Evolutionary conservation across 2,888 invertebrate species (phyloP).

Genomic region (Agelastica alni): DNA sequence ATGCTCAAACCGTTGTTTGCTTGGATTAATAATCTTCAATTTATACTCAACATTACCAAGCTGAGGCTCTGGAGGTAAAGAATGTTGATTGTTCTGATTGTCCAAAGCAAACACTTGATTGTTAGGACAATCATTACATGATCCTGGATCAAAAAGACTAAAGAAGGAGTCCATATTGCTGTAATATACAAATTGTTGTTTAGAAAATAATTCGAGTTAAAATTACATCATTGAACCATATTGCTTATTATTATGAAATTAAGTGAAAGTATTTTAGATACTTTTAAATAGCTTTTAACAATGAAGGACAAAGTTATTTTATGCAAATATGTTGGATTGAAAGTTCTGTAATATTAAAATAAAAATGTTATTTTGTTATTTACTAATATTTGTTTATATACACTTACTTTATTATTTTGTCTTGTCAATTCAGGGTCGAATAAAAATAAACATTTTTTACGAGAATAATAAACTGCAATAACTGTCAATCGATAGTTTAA

Average conservation of each 20-base stretch:
- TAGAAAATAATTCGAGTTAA: background rate
- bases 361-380: background rate
- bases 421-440: conserved; percentile 19
- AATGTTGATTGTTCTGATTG: conserved; percentile 61
- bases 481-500: too few relatives aligned
- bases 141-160: conserved; percentile 74
- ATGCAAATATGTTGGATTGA: background rate
- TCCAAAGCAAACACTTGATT: conserved; percentile 57
- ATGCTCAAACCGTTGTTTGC: conserved; percentile 90
- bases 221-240: conserved; percentile 30
- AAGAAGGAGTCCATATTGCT: conserved; percentile 78
- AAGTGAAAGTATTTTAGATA: conserved; percentile 36
- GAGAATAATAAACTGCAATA: too few relatives aligned
- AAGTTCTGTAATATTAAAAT: background rate
- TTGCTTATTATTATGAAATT: conserved; percentile 37
- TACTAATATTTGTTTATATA: conserved; percentile 17
- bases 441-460: conserved; percentile 25
- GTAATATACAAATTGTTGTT: conserved; percentile 13
- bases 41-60: conserved; percentile 97
- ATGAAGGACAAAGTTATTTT: background rate
- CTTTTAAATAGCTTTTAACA: background rate
- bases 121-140: conserved; percentile 59
- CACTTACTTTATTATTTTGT: conserved; percentile 22
- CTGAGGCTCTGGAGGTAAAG: conserved; percentile 87
- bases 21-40: conserved; percentile 89